Conservation (phyloP, 2,888 invertebrate species). For the Pollenia labialis region DNA sequence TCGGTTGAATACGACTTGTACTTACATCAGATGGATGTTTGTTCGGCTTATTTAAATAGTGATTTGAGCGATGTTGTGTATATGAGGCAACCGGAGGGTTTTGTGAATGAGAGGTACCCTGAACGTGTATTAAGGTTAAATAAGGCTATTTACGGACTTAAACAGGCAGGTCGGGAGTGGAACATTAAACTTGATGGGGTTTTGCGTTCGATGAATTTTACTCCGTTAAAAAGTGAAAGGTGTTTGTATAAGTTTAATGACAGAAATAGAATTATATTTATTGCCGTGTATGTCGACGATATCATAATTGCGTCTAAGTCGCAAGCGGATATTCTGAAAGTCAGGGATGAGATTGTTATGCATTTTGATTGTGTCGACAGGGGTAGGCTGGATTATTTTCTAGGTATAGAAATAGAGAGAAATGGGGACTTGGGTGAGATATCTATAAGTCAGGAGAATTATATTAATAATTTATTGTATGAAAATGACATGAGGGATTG, state of each 20-base stretch:
- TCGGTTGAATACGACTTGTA: slow-evolving; percentile 66
- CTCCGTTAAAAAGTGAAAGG: slow-evolving; percentile 57
- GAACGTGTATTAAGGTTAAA: slow-evolving; percentile 59
- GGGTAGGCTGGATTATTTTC: slow-evolving; percentile 18
- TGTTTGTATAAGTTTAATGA: slow-evolving; percentile 67
- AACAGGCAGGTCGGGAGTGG: slow-evolving; percentile 75
- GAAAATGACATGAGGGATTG: slow-evolving; percentile 51
- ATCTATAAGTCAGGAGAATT: no score
- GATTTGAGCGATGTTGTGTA: slow-evolving; percentile 62
- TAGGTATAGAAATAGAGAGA: neutral
- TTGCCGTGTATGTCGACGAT: slow-evolving; percentile 37
- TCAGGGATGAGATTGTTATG: neutral
- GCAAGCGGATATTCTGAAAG: neutral
- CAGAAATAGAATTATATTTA: neutral
- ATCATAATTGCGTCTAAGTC: no score
- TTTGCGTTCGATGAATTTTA: slow-evolving; percentile 63
- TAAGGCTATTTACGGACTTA: slow-evolving; percentile 70
- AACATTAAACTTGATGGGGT: slow-evolving; percentile 68
- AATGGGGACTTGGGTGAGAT: no score
- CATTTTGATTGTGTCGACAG: slow-evolving; percentile 18
- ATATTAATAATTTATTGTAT: slow-evolving; percentile 17
- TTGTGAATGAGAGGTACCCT: slow-evolving; percentile 36
- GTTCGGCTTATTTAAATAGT: slow-evolving; percentile 72
- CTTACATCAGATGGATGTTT: slow-evolving; percentile 74
- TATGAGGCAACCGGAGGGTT: slow-evolving; percentile 63